Evolutionary conservation across 2,888 invertebrate genomes (phyloP), one percentile per base, ranked within the genome.

Genomic region (Oligia latruncula): DNA sequence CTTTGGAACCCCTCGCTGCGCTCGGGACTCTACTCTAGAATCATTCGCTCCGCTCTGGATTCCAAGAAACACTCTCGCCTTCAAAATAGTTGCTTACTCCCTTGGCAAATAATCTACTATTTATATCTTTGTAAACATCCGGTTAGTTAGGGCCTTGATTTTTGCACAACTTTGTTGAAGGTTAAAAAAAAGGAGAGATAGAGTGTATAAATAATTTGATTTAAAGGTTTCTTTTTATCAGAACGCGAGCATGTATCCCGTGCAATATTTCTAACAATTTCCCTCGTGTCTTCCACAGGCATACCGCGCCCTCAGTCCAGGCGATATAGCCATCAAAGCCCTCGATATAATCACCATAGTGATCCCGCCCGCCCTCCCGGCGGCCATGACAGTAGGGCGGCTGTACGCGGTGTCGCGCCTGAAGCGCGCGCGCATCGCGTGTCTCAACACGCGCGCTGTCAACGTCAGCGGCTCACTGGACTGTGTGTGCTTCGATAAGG

Each of bases 301-400:
- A 2, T 93, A 97, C 91, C 97, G 98, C 49, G 97, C 97, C 0
- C 95, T 98, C 0, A 95, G 97, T 0, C 94, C 97, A 0, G 93
- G 97, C 0, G 98, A 98, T 90, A 98, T 98, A 60, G 97, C 97
- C 0, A 93, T 99, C 20, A 98, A 99, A 92, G 98, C 99, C 0
- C 96, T 99, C 85, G 99, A 99, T 96, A 98, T 99, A 77, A 98
- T 99, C 84, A 99, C 99, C 0, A 99, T 99, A 80, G 99, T 99
- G 67, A 99, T 99, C 0, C 99, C 99, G 0, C 99, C 99, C 0
- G 99, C 99, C 0, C 95, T 99, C 68, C 99, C 99, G 2, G 99
- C 99, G 65, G 99, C 99, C 81, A 99, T 99, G 99, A 99, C 99
- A 0, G 99, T 99, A 3, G 99, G 99, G 0, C 98, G 98, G 4